phyloP scores from a whole-genome alignment of 2,888 invertebrate genomes.

The Sinodicranocentrus sp. region DNA sequence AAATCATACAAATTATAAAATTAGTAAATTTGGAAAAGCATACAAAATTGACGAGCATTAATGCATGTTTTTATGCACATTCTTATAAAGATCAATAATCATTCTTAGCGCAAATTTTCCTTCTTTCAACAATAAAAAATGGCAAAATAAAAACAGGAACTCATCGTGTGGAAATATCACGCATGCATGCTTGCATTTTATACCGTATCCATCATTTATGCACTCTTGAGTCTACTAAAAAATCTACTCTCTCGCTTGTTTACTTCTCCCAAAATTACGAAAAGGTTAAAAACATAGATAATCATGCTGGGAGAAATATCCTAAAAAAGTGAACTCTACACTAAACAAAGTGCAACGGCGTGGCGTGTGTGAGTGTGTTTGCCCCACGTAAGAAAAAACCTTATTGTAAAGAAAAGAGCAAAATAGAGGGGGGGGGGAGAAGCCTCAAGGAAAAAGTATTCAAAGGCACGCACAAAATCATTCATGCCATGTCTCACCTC shows the following conservation, averaged over 20 bases:
- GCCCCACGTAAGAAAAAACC: too few relatives aligned
- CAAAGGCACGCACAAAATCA: neutral
- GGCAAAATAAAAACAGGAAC: conserved; percentile 5
- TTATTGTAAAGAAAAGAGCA: too few relatives aligned
- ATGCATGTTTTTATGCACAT: too few relatives aligned
- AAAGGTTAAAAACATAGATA: too few relatives aligned
- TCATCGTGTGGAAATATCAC: conserved; percentile 11
- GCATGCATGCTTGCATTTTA: neutral
- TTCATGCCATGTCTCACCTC: neutral
- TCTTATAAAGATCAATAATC: too few relatives aligned
- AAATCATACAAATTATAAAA: too few relatives aligned
- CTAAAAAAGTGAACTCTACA: too few relatives aligned
- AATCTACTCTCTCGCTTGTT: neutral
- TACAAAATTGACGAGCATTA: neutral
- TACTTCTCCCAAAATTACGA: neutral
- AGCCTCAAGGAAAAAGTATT: neutral
- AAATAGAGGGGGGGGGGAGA: neutral
- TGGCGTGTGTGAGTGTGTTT: too few relatives aligned
- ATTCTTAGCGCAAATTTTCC: too few relatives aligned
- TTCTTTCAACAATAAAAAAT: neutral
- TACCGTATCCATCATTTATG: neutral
- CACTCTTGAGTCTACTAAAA: neutral
- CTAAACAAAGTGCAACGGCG: too few relatives aligned
- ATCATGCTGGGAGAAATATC: too few relatives aligned
- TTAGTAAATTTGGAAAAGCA: neutral